Evolutionary conservation across 2,888 invertebrate genomes (phyloP), one percentile per base, ranked within the genome.

Genomic region (Amorpha juglandis): DNA sequence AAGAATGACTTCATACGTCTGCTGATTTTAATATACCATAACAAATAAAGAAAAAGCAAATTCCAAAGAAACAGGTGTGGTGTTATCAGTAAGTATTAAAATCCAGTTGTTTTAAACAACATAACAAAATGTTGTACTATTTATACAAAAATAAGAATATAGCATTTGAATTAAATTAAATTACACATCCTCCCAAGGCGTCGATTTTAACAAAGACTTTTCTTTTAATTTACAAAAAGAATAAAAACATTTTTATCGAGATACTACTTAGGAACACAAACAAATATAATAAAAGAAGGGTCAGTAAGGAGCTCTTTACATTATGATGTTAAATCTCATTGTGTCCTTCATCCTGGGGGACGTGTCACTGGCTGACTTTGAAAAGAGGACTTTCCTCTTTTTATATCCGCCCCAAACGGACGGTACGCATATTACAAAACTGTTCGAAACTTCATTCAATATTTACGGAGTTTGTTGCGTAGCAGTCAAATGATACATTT

Each of bases 301-400:
- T 78, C 79, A 80, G 75, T 75, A 73, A 71, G 73, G 76, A 77
- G 71, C 73, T 71, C 73, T 73, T 78, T 80, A 81, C 80, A 85
- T 88, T 90, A 87, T 88, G 87, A 89, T 89, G 87, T 81, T 88
- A 87, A 89, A 88, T 83, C 80, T 77, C 74, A 86, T 86, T 88
- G 87, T 87, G 80, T 77, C 79, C 81, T 71, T 78, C 78, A 83
- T 83, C 83, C 79, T 77, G 67, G 71, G 80, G 84, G 86, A 84
- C 74, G 78, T 78, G 72, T 80, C 76, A 78, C 76, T 77, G 75
- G 74, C 71, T 72, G 73, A 78, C 74, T 76, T 77, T 77, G 78
- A 81, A 81, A 80, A 78, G 78, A 79, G 78, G 76, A 50, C 16
- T 50, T 50, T 19, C 50, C n/a, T 50, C 19, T 50, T 79, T 82